Evolutionary conservation across 2,113 vertebrate genomes (phyloP).

Genomic region (Python bivittatus): DNA sequence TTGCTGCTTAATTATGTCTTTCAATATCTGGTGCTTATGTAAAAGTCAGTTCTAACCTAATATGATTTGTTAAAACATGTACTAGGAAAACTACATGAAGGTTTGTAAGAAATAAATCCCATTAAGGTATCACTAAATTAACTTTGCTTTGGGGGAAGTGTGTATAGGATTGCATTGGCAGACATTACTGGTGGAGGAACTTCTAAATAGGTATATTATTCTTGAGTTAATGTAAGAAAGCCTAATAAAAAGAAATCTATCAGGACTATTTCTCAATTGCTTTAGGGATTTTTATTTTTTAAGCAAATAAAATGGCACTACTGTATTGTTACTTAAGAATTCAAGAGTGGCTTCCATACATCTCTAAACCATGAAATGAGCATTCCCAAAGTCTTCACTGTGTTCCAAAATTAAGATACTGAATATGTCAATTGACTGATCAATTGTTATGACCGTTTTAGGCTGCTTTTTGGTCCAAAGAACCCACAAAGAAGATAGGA

Average conservation of each 20-base stretch:
- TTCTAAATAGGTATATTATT: not conserved
- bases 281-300: not conserved
- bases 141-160: not conserved
- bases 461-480: not conserved
- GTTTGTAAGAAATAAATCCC: not conserved
- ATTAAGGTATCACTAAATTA: not conserved
- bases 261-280: not conserved
- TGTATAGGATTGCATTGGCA: not conserved
- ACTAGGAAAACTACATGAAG: not conserved
- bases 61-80: not conserved
- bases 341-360: not conserved
- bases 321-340: not conserved
- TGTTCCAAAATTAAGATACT: not conserved
- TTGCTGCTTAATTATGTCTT: constrained; percentile 17
- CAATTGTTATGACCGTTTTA: not conserved
- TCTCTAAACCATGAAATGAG: not conserved
- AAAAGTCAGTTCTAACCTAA: not conserved
- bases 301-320: not conserved
- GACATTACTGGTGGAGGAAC: not conserved
- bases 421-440: not conserved
- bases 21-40: not conserved
- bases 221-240: not conserved
- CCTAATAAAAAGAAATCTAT: not conserved
- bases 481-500: not conserved
- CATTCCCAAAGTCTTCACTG: not conserved